These are phyloP conservation scores for human (Homo sapiens) DNA, from an alignment of 2,113 vertebrate genomes.

Conservation along the genomic window DNA sequence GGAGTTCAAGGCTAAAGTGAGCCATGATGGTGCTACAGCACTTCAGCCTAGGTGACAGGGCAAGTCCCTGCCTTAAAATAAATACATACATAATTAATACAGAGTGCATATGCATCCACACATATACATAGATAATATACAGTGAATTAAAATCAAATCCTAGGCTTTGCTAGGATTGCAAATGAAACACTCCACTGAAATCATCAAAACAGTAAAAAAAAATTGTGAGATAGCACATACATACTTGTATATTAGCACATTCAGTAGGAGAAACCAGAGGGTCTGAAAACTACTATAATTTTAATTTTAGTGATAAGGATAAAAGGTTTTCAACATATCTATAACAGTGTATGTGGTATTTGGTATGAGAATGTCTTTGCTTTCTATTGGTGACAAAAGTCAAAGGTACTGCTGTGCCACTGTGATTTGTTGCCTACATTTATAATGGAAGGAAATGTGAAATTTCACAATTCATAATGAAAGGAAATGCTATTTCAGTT, in stretches of 20 bases:
- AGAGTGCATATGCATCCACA: not conserved
- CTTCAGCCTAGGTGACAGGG: too few relatives aligned
- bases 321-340: not conserved
- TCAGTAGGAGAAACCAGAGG: not conserved
- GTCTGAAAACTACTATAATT: not conserved
- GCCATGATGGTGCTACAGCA: too few relatives aligned
- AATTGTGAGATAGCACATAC: not conserved
- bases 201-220: not conserved
- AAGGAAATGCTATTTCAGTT: constrained; percentile 59
- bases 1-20: too few relatives aligned
- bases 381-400: not conserved
- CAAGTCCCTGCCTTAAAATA: too few relatives aligned
- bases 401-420: not conserved
- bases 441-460: constrained; percentile 57
- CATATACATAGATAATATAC: not conserved
- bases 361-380: not conserved
- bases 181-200: not conserved
- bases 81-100: not conserved
- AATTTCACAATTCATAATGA: constrained; percentile 53
- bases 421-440: not conserved
- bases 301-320: not conserved
- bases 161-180: not conserved
- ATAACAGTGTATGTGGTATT: not conserved
- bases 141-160: too few relatives aligned
- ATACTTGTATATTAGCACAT: not conserved